These are phyloP conservation scores for Microtus pennsylvanicus DNA, from an alignment of 2,113 vertebrate genomes.

Conservation along the genomic window DNA sequence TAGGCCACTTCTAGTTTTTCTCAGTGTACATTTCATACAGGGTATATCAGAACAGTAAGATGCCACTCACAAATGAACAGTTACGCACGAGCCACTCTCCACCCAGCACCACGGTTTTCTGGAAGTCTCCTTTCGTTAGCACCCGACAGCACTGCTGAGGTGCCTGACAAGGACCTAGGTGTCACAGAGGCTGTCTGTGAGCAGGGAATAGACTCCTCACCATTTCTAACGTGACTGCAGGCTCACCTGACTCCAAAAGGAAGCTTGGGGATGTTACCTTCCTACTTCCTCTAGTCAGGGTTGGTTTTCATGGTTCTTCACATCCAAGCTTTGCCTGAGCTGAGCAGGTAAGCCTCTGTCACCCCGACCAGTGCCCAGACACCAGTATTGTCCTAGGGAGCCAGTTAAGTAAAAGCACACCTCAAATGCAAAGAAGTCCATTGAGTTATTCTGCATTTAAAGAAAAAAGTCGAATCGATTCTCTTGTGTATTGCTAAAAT, in stretches of 20 bases:
- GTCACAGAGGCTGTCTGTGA: not conserved
- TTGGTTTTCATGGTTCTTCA: not conserved
- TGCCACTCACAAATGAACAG: not conserved
- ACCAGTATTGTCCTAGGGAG: not conserved
- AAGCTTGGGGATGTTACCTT: conserved; percentile 23
- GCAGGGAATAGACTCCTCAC: not conserved
- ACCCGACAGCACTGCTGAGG: not conserved
- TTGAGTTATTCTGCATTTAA: not conserved
- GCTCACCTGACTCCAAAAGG: conserved; percentile 19
- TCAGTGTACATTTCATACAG: not conserved
- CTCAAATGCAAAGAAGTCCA: not conserved
- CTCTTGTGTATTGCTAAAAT: conserved; percentile 23
- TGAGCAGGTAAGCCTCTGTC: not conserved
- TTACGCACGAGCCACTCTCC: not conserved
- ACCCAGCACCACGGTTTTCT: not conserved
- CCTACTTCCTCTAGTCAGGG: not conserved
- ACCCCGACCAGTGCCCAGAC: not conserved
- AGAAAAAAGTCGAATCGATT: not conserved
- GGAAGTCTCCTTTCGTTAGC: not conserved
- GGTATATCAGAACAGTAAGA: not conserved
- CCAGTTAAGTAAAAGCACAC: conserved; percentile 36
- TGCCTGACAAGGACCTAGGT: not conserved
- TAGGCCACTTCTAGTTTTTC: not conserved
- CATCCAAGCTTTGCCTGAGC: not conserved
- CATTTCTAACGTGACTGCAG: not conserved